Conservation (phyloP, 2,113 vertebrate species). For the Empidonax traillii region DNA sequence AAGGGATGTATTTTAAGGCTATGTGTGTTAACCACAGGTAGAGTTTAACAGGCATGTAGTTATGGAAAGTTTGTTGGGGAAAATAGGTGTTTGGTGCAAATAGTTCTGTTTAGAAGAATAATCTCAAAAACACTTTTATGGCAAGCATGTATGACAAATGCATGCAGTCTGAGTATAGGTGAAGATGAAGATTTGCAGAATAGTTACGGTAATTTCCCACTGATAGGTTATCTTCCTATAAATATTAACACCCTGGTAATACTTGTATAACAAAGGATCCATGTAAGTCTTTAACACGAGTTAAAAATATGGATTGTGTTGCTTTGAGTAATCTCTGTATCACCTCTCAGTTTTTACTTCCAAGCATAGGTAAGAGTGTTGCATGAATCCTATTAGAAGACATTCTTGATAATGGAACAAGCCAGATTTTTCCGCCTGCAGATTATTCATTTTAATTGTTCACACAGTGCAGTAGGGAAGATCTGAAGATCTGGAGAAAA, state of each 20-base stretch:
- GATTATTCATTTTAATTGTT: not conserved
- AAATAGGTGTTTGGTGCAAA: not conserved
- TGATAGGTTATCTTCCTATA: not conserved
- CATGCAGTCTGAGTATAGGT: not conserved
- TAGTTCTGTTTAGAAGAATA: not conserved
- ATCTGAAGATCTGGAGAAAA: not conserved
- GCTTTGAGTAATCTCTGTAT: not conserved
- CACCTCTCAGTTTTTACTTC: not conserved
- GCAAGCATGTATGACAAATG: not conserved
- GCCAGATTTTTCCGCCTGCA: not conserved
- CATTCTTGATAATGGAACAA: not conserved
- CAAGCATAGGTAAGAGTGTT: fast-evolving
- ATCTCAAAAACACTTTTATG: not conserved
- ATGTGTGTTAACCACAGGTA: not conserved
- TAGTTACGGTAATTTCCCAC: not conserved
- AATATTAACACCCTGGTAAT: not conserved
- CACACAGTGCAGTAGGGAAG: not conserved
- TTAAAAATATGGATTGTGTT: not conserved
- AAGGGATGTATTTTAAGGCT: not conserved
- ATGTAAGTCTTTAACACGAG: not conserved
- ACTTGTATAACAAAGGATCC: not conserved
- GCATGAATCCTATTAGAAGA: not conserved
- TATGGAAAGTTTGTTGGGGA: not conserved
- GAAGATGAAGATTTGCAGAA: not conserved
- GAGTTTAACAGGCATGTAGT: not conserved